Evolutionary conservation across 1,140 invertebrate genomes (phyloP), one percentile per base, ranked within the genome.

Genomic region (Tetragonula clypearis): DNA sequence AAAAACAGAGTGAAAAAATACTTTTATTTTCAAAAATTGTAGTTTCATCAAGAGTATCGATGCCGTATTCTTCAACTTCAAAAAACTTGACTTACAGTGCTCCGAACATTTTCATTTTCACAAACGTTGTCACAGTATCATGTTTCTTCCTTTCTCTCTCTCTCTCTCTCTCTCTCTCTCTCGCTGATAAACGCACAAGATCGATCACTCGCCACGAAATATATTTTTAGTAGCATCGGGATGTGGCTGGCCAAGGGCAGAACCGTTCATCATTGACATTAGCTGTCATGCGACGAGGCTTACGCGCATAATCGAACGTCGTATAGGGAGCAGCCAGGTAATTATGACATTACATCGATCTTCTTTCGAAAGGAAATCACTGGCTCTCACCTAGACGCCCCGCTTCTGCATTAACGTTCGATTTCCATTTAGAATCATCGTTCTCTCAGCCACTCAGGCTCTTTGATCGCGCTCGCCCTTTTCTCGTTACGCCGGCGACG

Each of bases 261-360:
- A 72, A 56, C 55, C 49, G 35, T 82, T 65, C 55, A 74, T 75
- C 80, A 65, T 75, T 82, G 60, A 75, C 72, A 82, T 72, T 66
- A 56, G 58, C 49, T 55, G 78, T 35, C 49, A 55, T 6, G 60
- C 35, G 41, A n/a, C 26, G 4, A 15, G 49, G 71, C 55, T 74
- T 69, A 69, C 49, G 41, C 41, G 26, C 72, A 66, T 56, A 82
- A 75, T 82, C 69, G n/a, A 26, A 30, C 23, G 49, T 65, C 72
- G 53, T 35, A 21, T 56, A 65, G 41, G 17, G 2, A 17, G 26
- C 17, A 49, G 8, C 6, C 2, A 35, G 60, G 26, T 56, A 74
- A 82, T 82, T 74, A 41, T 26, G 71, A 75, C 56, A 75, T 74
- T 65, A 49, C 49, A 62, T 58, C 71, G 56, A 30, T 26, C 72